These are phyloP conservation scores for Drosophila histrio DNA, from an alignment of 2,888 invertebrate genomes.

Conservation along the genomic window DNA sequence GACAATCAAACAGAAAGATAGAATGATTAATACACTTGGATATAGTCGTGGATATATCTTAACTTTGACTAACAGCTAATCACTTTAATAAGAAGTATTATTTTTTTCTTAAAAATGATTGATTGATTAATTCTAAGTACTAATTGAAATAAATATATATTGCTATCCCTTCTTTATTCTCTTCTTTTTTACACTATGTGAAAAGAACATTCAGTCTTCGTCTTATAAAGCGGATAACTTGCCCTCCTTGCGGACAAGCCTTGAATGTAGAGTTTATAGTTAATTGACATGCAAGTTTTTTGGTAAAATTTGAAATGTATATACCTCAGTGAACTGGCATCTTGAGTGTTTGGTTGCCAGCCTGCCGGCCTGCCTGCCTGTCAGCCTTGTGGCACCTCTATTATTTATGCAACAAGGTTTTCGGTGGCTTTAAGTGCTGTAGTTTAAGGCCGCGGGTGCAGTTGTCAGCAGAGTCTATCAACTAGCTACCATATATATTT, in stretches of 20 bases:
- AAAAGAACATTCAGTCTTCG: constrained; percentile 28
- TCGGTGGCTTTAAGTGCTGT: constrained; percentile 49
- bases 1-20: not conserved
- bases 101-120: not conserved
- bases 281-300: constrained; percentile 57
- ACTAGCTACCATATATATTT: too few relatives aligned
- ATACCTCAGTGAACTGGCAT: constrained; percentile 33
- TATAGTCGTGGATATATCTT: not conserved
- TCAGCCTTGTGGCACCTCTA: constrained; percentile 7
- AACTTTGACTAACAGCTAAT: not conserved
- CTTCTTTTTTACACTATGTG: not conserved
- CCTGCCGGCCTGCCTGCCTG: too few relatives aligned
- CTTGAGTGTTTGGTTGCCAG: constrained; percentile 7
- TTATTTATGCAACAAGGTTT: constrained; percentile 33
- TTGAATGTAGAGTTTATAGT: constrained; percentile 42
- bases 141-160: not conserved
- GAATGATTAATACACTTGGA: not conserved
- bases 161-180: not conserved
- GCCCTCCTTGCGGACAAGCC: not conserved
- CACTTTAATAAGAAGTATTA: too few relatives aligned
- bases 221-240: not conserved
- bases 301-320: constrained; percentile 42
- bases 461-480: too few relatives aligned
- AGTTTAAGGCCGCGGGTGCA: constrained; percentile 47
- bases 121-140: too few relatives aligned